These are phyloP conservation scores for Mesocentrotus franciscanus DNA, from an alignment of 53 echinoderm and acorn worm genomes.

Conservation along the genomic window DNA sequence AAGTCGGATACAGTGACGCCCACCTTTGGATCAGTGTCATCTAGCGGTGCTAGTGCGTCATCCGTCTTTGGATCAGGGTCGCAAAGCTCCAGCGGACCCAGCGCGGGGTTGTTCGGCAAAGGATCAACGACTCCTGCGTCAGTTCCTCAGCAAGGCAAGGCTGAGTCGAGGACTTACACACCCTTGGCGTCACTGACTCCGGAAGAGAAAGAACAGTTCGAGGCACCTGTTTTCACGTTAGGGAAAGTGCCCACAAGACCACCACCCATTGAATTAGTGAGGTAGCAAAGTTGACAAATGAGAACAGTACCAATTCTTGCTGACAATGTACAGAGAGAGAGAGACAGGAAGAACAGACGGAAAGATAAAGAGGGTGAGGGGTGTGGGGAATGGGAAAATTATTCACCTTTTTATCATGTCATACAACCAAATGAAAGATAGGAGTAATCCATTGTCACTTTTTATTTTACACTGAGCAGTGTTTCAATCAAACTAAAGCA, in stretches of 20 bases:
- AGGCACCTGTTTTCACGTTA: conserved; percentile 84
- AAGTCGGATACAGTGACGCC: not conserved
- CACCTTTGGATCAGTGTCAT: not conserved
- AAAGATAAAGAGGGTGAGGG: not conserved
- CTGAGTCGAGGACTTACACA: conserved; percentile 70
- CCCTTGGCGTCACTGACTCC: conserved; percentile 80
- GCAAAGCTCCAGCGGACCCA: not conserved
- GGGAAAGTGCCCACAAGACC: conserved; percentile 91
- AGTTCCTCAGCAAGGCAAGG: not conserved
- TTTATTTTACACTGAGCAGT: too few relatives aligned
- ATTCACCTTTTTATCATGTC: not conserved
- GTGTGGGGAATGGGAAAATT: too few relatives aligned
- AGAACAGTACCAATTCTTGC: not conserved
- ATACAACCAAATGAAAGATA: too few relatives aligned
- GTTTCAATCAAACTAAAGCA: too few relatives aligned
- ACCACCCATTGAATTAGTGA: conserved; percentile 85
- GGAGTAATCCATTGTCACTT: too few relatives aligned
- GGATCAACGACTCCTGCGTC: not conserved
- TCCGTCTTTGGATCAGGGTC: conserved; percentile 16
- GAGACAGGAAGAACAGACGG: not conserved
- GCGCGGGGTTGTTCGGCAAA: conserved; percentile 29
- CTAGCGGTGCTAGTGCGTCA: not conserved
- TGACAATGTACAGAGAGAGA: not conserved
- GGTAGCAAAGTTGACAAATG: not conserved
- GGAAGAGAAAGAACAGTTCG: conserved; percentile 90